These are phyloP conservation scores for Tragopan temminckii DNA, from an alignment of 2,797 vertebrate genomes.

Conservation along the genomic window DNA sequence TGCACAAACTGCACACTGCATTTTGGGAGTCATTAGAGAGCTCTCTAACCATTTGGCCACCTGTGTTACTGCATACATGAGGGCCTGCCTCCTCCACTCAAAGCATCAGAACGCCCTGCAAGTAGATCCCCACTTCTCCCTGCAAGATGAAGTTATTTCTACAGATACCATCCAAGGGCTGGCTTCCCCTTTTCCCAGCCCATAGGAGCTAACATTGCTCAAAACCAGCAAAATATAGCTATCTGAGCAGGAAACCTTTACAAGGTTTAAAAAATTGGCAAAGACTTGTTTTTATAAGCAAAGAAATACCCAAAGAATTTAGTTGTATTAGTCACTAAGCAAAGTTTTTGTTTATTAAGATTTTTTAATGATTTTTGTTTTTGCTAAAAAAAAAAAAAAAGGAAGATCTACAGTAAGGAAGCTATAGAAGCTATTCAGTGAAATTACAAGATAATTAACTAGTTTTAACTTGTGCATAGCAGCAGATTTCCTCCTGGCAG, in stretches of 20 bases:
- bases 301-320: neutral
- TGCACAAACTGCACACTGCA: neutral
- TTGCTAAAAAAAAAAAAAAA: neutral
- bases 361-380: neutral
- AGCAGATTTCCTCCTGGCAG: neutral
- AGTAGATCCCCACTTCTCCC: neutral
- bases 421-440: neutral
- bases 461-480: neutral
- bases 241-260: neutral
- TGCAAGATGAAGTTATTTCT: neutral
- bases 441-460: slow-evolving; percentile 11
- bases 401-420: neutral
- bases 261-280: neutral
- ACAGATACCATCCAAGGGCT: neutral
- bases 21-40: slow-evolving; percentile 30
- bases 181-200: neutral
- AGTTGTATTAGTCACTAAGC: neutral
- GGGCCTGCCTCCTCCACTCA: neutral
- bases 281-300: neutral
- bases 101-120: neutral
- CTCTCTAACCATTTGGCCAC: slow-evolving; percentile 43
- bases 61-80: neutral
- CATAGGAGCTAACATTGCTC: neutral
- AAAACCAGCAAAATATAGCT: neutral
- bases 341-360: neutral